Base-by-base conservation (phyloP, 2,888 invertebrate species). In the Drosophila anomalata region DNA sequence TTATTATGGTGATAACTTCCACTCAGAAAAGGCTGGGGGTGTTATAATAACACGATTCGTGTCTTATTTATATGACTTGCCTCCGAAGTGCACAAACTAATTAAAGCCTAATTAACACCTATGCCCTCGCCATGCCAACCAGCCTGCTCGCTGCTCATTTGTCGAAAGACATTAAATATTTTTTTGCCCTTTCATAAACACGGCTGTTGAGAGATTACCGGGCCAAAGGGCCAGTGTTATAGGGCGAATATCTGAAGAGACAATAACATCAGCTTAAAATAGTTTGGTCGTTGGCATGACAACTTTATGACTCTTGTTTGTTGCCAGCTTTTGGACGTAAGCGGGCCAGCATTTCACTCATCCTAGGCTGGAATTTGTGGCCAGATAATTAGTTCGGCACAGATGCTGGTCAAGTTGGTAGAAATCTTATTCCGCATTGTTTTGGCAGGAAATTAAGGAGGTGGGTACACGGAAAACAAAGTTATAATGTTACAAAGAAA, bases 31-130 rank as follows among this genome's bases (percentile, higher is more conserved):
- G 29, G 3, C 22, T 39, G n/a, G 2, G 24, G 36, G 17, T 5
- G 11, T 31, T 39, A 17, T 31, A 66, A 11, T 42, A 50, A 54
- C 65, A 66, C 20, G 54, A 67, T 67, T 36, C 46, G 20, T 52
- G 53, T 57, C 39, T 59, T 68, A 51, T 72, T 70, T 70, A 55
- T 56, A 70, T 29, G 70, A 55, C 48, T 52, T 31, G 54, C 24
- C 47, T 44, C 48, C 39, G 22, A 76, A 76, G 77, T 76, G 76
- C 69, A 76, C 73, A 76, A 76, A 76, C 76, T 76, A 76, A 76
- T 76, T 76, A 76, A 76, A 73, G 50, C 53, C 52, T 75, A 67
- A 75, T 75, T 75, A 75, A 54, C 65, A 70, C 41, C 75, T 39
- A 24, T 41, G 53, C 31, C 9, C 36, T 50, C 33, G 2, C 44